These are phyloP conservation scores for Diabrotica undecimpunctata DNA, from an alignment of 1,140 invertebrate genomes.

Conservation along the genomic window DNA sequence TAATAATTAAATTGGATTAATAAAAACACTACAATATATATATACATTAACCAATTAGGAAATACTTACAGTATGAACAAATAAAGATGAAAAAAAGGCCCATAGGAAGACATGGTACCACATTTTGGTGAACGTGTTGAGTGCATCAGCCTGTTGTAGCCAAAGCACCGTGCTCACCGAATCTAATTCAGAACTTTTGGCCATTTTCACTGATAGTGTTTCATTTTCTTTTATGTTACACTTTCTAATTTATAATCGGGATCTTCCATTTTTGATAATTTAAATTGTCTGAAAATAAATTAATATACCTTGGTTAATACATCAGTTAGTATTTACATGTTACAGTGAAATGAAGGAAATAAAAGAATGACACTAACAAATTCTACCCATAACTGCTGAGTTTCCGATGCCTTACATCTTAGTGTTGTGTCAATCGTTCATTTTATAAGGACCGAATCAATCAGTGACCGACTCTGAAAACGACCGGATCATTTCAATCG, in stretches of 20 bases:
- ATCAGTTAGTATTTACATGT: too few species aligned
- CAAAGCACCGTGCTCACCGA: conserved; percentile 61
- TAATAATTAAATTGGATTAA: too few species aligned
- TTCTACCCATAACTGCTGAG: too few species aligned
- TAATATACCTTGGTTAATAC: not conserved
- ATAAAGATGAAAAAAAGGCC: conserved; percentile 88
- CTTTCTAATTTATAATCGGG: conserved; percentile 26
- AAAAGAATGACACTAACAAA: too few species aligned
- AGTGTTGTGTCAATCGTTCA: too few species aligned
- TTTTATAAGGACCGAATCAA: too few species aligned
- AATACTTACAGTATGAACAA: conserved; percentile 69
- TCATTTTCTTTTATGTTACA: conserved; percentile 30
- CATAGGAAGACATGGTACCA: conserved; percentile 95
- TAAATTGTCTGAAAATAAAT: not conserved
- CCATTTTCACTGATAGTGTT: conserved; percentile 25
- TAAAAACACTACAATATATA: too few species aligned
- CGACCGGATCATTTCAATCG: too few species aligned
- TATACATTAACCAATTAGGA: too few species aligned
- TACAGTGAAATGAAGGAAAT: too few species aligned
- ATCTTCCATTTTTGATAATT: conserved; percentile 28
- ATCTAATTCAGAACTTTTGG: conserved; percentile 55
- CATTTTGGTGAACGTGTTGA: conserved; percentile 79
- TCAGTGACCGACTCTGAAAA: too few species aligned
- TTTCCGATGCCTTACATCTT: too few species aligned
- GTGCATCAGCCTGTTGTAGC: conserved; percentile 55